These are phyloP conservation scores for Coregonus sp. DNA, from an alignment of 2,797 vertebrate genomes.

Conservation along the genomic window DNA sequence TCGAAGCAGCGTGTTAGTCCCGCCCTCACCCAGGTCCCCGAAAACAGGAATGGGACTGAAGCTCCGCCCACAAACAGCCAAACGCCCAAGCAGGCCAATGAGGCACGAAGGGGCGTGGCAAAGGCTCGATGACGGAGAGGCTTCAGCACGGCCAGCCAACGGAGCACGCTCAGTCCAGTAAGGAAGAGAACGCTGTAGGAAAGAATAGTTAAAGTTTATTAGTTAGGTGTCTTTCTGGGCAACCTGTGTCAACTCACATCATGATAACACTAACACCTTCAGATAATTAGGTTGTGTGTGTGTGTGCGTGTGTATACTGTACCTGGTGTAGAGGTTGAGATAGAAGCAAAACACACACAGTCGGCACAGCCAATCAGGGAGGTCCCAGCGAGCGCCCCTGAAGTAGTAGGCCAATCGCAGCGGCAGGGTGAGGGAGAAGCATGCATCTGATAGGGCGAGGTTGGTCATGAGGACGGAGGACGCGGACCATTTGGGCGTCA, in stretches of 20 bases:
- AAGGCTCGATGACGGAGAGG: conserved; percentile 37
- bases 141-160: conserved; percentile 63
- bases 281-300: not conserved
- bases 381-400: conserved; percentile 52
- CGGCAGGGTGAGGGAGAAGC: conserved; percentile 73
- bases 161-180: conserved; percentile 68
- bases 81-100: conserved; percentile 48
- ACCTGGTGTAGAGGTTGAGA: conserved; percentile 74
- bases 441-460: conserved; percentile 69
- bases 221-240: not conserved
- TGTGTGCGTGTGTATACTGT: not conserved
- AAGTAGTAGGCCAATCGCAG: conserved; percentile 72
- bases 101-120: conserved; percentile 37
- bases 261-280: not conserved
- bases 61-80: conserved; percentile 66
- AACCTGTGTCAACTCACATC: not conserved
- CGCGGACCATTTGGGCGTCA: conserved; percentile 42
- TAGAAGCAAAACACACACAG: conserved; percentile 71
- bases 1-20: conserved; percentile 67
- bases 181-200: conserved; percentile 73
- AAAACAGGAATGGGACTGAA: conserved; percentile 61
- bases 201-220: not conserved
- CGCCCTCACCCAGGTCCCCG: not conserved
- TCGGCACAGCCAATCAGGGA: conserved; percentile 72
- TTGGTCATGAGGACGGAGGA: conserved; percentile 72